Evolutionary conservation across 2,797 vertebrate genomes (phyloP).

Genomic region (Semotilus atromaculatus): DNA sequence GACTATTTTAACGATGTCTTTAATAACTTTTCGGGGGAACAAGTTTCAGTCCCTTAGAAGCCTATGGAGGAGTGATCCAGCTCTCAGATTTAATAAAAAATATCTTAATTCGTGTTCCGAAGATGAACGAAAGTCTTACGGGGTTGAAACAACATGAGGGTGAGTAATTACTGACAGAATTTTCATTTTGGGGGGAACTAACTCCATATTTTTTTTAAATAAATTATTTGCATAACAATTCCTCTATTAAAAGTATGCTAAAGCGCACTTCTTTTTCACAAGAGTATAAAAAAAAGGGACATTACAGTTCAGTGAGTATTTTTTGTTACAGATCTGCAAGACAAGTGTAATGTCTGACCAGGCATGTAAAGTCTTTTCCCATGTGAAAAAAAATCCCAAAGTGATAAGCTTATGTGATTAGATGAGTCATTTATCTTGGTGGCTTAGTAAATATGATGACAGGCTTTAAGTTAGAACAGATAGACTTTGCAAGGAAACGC

Average conservation of each 20-base stretch:
- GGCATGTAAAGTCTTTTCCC: background rate
- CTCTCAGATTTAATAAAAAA: too few relatives aligned
- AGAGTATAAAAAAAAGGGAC: background rate
- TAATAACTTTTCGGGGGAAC: too few relatives aligned
- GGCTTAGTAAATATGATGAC: constrained; percentile 23
- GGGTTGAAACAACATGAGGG: background rate
- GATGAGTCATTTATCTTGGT: constrained; percentile 8
- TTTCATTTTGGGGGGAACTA: background rate
- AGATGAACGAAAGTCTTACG: too few relatives aligned
- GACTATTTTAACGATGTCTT: too few relatives aligned
- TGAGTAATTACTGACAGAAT: background rate
- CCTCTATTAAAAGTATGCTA: background rate
- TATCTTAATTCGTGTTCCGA: too few relatives aligned
- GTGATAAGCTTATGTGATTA: background rate
- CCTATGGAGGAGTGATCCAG: too few relatives aligned
- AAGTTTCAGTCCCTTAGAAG: too few relatives aligned
- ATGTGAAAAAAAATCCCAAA: background rate
- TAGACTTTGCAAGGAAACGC: constrained; percentile 6
- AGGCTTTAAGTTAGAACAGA: constrained; percentile 22
- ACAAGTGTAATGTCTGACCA: background rate
- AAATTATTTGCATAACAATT: background rate
- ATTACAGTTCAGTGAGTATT: background rate
- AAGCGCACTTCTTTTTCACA: background rate
- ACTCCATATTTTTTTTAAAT: background rate
- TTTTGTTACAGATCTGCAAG: too few relatives aligned